Base-by-base conservation (phyloP, 1,140 invertebrate species). In the Dreissena polymorpha region DNA sequence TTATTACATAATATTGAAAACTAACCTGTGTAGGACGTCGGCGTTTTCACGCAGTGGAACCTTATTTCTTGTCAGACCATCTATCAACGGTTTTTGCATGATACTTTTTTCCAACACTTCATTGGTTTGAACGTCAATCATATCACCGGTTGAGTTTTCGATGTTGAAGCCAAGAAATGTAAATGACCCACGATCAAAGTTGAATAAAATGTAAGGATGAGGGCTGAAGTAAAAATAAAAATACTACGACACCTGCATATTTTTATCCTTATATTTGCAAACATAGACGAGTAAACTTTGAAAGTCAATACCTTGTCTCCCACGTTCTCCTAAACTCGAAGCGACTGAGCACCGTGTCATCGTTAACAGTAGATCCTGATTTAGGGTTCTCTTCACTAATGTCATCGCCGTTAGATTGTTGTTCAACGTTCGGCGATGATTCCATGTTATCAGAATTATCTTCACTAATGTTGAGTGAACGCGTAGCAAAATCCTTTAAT, bases 171-270 rank as follows among this genome's bases (percentile, higher is more conserved):
- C 91, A 16, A 92, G 85, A 80, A 91, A 91, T 13, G 91, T 91
- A 83, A 92, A 88, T 0, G 88, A 83, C 57, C 88, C 78, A 3
- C 82, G 76, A 78, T 92, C 91, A 51, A 86, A 77, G 81, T 92
- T 91, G 85, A 92, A 92, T 73, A 91, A 91, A 13, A 91, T 74
- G 78, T 92, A 92, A 14, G 91, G 91, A 88, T 92, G 91, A 8
- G 89, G 88, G 65, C 90, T 91, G 86, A 69, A 88, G 86, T 60
- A 27, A 64, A 78, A 65, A 55, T 63, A 78, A 60, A 60, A 60
- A 60, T 60, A n/a, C 16, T 60, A 60, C 21, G 21, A 60, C 2
- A 60, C 21, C 21, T 60, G 57, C 10, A 60, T 18, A 60, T 60
- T 60, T n/a, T 18, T 60, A 10, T 60, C 21, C 21, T 60, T 60